Conservation (phyloP, 1,140 invertebrate genomes). For the Riptortus pedestris region DNA sequence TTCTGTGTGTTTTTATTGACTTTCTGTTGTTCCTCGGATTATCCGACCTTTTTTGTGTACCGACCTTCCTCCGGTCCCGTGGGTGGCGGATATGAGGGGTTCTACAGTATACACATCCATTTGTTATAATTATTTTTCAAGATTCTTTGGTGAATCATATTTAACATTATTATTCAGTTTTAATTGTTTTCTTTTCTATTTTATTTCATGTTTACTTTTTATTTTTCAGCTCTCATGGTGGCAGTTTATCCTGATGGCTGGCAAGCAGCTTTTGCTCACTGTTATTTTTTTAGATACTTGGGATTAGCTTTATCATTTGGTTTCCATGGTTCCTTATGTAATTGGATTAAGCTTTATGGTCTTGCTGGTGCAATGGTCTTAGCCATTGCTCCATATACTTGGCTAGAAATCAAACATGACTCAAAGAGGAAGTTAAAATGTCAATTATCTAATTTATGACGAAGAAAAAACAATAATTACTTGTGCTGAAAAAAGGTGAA, state of each 20-base stretch:
- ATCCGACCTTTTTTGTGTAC: too few species aligned
- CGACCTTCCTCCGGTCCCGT: too few species aligned
- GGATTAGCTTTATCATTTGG: constrained; percentile 39
- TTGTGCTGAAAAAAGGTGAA: neutral
- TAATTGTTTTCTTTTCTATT: too few species aligned
- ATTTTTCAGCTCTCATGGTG: constrained; percentile 38
- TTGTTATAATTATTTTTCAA: too few species aligned
- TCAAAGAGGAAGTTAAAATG: constrained; percentile 33
- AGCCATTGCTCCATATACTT: constrained; percentile 37
- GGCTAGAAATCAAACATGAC: constrained; percentile 36
- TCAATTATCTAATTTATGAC: constrained; percentile 24
- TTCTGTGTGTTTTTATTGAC: too few species aligned
- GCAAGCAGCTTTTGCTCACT: constrained; percentile 40
- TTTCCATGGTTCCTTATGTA: constrained; percentile 39
- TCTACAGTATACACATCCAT: too few species aligned
- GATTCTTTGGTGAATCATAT: too few species aligned
- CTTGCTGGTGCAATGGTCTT: constrained; percentile 36
- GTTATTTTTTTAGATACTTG: constrained; percentile 38
- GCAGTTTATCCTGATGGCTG: constrained; percentile 39
- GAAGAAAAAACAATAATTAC: neutral
- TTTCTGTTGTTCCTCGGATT: too few species aligned
- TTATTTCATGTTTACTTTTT: constrained; percentile 4
- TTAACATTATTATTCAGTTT: too few species aligned
- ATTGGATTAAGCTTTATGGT: constrained; percentile 40
- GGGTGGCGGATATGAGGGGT: too few species aligned